A percentile compares a stretch with the other conserved stretches of the same genome.
phyloP scores from a whole-genome alignment of 2,113 vertebrate species.

The Pogonocichla stellata region DNA sequence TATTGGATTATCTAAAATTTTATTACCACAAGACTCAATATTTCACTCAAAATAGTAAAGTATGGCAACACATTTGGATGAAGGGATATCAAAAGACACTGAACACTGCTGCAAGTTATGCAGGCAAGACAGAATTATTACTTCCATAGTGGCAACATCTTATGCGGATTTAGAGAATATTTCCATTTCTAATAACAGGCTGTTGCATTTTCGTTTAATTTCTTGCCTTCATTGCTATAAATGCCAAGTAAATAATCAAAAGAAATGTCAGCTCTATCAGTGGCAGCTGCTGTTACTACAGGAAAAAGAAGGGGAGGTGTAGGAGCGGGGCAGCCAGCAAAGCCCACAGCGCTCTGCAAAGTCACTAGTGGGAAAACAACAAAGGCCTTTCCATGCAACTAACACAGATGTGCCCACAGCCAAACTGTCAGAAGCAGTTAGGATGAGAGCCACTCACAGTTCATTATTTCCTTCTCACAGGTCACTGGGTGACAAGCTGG shows the following conservation, averaged over 20 bases:
- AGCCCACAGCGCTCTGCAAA: conserved; percentile 81
- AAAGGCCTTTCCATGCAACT: conserved; percentile 85
- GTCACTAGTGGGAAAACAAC: conserved; percentile 87
- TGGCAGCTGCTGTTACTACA: conserved; percentile 77
- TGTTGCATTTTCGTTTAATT: not conserved
- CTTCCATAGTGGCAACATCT: not conserved
- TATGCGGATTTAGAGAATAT: not conserved
- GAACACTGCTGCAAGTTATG: not conserved
- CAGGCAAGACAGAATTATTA: not conserved
- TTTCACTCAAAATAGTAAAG: not conserved
- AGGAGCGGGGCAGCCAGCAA: conserved; percentile 78
- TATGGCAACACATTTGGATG: not conserved
- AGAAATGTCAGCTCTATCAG: conserved; percentile 76
- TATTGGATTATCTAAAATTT: not conserved
- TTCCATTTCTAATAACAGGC: not conserved
- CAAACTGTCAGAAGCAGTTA: conserved; percentile 96
- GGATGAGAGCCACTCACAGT: conserved; percentile 96
- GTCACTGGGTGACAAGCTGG: conserved; percentile 98
- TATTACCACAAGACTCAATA: not conserved
- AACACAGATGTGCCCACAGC: conserved; percentile 96
- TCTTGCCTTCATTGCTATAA: conserved; percentile 47
- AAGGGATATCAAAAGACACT: not conserved
- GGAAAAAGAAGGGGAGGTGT: conserved; percentile 76
- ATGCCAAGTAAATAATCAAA: conserved; percentile 77
- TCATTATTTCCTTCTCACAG: conserved; percentile 99